A percentile compares a stretch with the other conserved stretches of the same genome.
Evolutionary conservation across 2,888 invertebrate genomes (phyloP).

Genomic region (Latrodectus elegans): DNA sequence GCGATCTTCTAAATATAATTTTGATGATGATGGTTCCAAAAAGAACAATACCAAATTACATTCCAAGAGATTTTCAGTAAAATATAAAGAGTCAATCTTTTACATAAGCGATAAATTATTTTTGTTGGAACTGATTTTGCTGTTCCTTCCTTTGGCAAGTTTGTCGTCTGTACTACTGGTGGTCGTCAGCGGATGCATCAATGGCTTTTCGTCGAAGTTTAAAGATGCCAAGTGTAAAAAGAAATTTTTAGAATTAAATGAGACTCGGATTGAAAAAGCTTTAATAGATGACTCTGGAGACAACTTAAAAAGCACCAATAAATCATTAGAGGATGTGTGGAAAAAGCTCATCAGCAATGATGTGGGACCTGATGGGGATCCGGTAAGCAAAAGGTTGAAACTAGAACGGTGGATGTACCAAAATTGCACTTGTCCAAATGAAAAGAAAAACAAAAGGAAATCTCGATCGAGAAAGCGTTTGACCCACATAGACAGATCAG

Average conservation of each 20-base stretch:
- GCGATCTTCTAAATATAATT: too few species aligned
- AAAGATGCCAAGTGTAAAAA: too few species aligned
- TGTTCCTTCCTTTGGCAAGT: constrained; percentile 33
- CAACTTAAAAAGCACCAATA: background rate
- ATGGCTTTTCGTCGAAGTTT: background rate
- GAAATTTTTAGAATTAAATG: too few species aligned
- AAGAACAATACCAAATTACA: too few species aligned
- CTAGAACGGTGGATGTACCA: constrained; percentile 45
- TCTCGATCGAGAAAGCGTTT: too few species aligned
- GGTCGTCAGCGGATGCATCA: background rate
- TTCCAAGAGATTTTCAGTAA: too few species aligned
- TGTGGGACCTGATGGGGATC: constrained; percentile 22
- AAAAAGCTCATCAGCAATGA: constrained; percentile 19
- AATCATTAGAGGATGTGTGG: constrained; percentile 2
- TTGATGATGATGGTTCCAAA: too few species aligned
- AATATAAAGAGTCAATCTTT: too few species aligned
- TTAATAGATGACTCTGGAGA: too few species aligned
- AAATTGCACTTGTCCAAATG: background rate
- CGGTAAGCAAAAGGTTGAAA: constrained; percentile 36
- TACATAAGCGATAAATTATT: background rate
- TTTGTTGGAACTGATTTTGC: constrained; percentile 16
- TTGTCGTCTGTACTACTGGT: constrained; percentile 1
- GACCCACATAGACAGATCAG: background rate
- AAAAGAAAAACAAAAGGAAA: background rate
- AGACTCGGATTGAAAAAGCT: too few species aligned